Conservation (phyloP, 1,140 invertebrate species). For the Antheraea mylitta region DNA sequence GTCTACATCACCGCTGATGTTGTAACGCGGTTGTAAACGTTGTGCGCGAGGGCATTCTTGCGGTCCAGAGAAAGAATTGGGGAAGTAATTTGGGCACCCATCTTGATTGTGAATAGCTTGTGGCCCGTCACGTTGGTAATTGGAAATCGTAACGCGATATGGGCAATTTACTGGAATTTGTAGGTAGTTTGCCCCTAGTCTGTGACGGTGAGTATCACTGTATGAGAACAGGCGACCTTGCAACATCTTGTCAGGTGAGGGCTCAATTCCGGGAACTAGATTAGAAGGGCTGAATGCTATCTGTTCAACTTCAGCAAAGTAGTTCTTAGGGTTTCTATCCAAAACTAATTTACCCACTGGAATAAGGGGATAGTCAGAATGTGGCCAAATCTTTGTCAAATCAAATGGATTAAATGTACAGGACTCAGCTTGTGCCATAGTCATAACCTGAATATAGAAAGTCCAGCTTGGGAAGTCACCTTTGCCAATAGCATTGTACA, state of each 20-base stretch:
- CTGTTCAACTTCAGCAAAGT: constrained; percentile 97
- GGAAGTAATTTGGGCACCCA: constrained; percentile 96
- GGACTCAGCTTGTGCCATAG: constrained; percentile 84
- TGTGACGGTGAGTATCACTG: constrained; percentile 95
- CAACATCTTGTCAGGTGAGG: constrained; percentile 97
- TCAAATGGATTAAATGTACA: constrained; percentile 94
- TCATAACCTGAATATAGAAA: constrained; percentile 89
- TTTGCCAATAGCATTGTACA: constrained; percentile 93
- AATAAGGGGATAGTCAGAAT: constrained; percentile 93
- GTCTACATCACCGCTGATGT: constrained; percentile 81
- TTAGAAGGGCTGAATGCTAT: constrained; percentile 95
- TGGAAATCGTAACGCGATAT: constrained; percentile 82
- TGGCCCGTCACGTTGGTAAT: constrained; percentile 94
- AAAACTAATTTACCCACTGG: constrained; percentile 94
- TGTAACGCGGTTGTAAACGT: constrained; percentile 77
- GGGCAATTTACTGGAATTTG: constrained; percentile 98
- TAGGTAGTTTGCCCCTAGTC: constrained; percentile 94
- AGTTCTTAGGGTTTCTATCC: constrained; percentile 94
- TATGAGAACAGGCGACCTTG: constrained; percentile 97
- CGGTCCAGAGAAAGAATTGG: constrained; percentile 96
- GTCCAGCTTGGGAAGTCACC: constrained; percentile 92
- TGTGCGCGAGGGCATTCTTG: constrained; percentile 79
- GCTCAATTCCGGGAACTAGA: constrained; percentile 94
- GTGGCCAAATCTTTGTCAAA: constrained; percentile 96
- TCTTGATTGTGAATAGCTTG: constrained; percentile 84